A percentile compares a stretch with the other conserved stretches of the same genome.
phyloP scores from a whole-genome alignment of 2,113 vertebrate species.

The Casuarius casuarius region DNA sequence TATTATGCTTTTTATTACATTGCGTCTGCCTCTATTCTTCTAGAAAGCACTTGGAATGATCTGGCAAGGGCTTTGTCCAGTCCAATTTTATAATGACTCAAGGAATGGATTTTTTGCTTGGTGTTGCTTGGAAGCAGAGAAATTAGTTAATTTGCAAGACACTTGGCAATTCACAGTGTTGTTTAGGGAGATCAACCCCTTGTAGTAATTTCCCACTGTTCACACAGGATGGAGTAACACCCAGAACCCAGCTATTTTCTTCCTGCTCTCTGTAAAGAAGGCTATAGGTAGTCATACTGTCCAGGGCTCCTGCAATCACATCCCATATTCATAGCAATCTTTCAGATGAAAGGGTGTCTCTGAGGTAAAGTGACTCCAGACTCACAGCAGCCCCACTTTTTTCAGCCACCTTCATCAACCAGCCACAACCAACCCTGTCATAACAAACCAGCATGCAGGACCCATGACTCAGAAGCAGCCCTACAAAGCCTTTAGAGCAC shows the following conservation, averaged over 20 bases:
- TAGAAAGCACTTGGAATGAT: not conserved
- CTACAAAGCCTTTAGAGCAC: not conserved
- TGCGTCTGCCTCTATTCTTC: not conserved
- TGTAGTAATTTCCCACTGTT: not conserved
- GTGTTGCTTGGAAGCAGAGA: not conserved
- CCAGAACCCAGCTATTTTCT: not conserved
- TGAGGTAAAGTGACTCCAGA: not conserved
- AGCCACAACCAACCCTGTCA: not conserved
- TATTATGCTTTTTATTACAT: not conserved
- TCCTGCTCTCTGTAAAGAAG: not conserved
- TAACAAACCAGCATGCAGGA: fast-evolving
- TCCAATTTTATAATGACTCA: not conserved
- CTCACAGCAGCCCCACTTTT: not conserved
- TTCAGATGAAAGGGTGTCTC: not conserved
- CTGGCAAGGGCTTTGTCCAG: not conserved
- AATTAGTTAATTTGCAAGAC: not conserved
- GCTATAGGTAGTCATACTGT: not conserved
- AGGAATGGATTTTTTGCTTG: not conserved
- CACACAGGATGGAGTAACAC: not conserved
- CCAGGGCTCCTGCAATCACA: not conserved
- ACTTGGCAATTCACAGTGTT: not conserved
- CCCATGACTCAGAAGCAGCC: not conserved
- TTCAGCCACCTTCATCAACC: not conserved
- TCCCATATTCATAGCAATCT: not conserved
- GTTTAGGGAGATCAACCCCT: not conserved